Base-by-base conservation (phyloP, 2,797 vertebrate genomes). In the Sebastes cheni region DNA sequence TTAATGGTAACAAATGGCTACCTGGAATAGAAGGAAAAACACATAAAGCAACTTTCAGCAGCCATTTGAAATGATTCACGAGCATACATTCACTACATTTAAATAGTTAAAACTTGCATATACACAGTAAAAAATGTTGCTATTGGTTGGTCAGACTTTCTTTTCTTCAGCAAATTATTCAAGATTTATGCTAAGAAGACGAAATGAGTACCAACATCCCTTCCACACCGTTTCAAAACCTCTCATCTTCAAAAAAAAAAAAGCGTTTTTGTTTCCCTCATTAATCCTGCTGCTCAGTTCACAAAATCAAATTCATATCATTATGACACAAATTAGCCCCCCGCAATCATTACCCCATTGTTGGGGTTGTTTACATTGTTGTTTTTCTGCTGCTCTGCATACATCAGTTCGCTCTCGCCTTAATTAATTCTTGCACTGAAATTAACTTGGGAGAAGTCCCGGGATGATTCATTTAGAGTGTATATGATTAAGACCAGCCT, bases 401-500 rank as follows among this genome's bases (percentile, higher is more conserved):
- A 82, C 81, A 91, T 91, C 70, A 89, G 8, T 68, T 85, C 11
- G 3, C 70, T 75, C 69, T 58, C 18, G 34, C 64, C 73, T 92
- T 93, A 92, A 95, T 95, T 91, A 93, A 91, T 92, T 89, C 83
- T 74, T 67, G 77, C 71, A 69, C 36, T 72, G 75, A 83, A 92
- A 93, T 90, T 74, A 93, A 88, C 81, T 86, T 65, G 62, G 70
- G 61, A 77, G 88, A 92, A 84, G 78, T 93, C 94, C 94, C 94
- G 16, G 81, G 93, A 90, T 72, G 89, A 85, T 93, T 93, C 71
- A 92, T 91, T 93, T 90, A 79, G 79, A 67, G 78, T 68, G 92
- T 91, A 86, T 92, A 91, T 93, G 88, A 95, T 94, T 92, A 93
- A 79, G 87, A 89, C 86, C 87, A 73, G 88, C 91, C 86, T 62